Base-by-base conservation (phyloP, 2,888 invertebrate species). In the Philhelius pedissequus region DNA sequence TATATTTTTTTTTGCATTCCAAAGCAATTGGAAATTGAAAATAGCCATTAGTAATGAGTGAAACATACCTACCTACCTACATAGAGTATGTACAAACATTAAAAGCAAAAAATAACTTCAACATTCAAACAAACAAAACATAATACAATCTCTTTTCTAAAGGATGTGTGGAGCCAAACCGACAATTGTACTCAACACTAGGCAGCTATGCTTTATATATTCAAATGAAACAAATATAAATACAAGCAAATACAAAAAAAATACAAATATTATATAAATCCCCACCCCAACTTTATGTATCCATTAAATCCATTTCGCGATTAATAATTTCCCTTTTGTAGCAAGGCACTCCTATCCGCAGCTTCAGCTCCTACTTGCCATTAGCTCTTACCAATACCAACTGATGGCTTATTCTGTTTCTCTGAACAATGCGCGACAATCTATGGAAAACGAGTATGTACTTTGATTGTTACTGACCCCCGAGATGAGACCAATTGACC, bases 291-390 rank as follows among this genome's bases (percentile, higher is more conserved):
- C 52, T 43, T 52, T 48, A 43, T 60, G 75, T 62, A 80, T 80
- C 84, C 84, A 76, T 80, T 75, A 80, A 84, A 80, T 84, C 80
- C 80, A 80, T 84, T 84, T 80, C 66, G 54, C 80, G 71, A 84
- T 80, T 84, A 75, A 84, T 79, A 79, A 79, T 79, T 79, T 79
- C 58, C 71, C 75, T 84, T 80, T 71, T 69, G 52, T 58, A 52
- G n/a, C 48, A 15, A 56, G 40, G 30, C 48, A 22, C 30, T n/a
- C 27, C 56, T 43, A 52, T 15, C 15, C 15, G 3, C 40, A 60
- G n/a, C 40, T 25, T 11, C 18, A 40, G 38, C 22, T 5, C 3
- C n/a, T n/a, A n/a, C n/a, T n/a, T n/a, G n/a, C n/a, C 15, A 52
- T 15, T 11, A 30, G 13, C 30, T 54, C 9, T 18, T 13, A 18